Evolutionary conservation across 1,140 invertebrate genomes (phyloP).

Genomic region (Alviniconcha marisindica): DNA sequence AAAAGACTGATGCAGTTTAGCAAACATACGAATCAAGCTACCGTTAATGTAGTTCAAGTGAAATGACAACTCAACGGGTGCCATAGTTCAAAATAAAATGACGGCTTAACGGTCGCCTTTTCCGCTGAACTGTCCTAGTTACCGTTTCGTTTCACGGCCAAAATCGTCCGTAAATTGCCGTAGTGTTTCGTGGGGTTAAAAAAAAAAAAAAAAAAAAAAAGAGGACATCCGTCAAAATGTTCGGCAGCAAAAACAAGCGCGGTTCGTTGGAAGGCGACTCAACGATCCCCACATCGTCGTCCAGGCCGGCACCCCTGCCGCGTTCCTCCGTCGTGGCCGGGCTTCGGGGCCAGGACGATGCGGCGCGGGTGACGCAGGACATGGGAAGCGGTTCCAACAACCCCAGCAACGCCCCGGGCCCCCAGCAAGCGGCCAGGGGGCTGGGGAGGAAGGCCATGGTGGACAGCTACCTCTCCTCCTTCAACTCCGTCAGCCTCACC

Average conservation of each 20-base stretch:
- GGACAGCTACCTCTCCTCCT: slow-evolving; percentile 24
- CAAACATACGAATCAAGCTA: too few species aligned
- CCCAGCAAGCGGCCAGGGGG: background rate
- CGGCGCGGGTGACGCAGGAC: background rate
- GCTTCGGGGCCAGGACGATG: background rate
- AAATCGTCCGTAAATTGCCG: too few species aligned
- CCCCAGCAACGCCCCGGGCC: background rate
- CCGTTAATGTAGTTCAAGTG: too few species aligned
- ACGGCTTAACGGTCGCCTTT: too few species aligned
- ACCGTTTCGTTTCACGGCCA: too few species aligned
- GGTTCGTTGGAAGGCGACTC: background rate
- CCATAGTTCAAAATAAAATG: too few species aligned
- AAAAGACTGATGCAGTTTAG: too few species aligned
- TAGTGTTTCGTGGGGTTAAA: too few species aligned
- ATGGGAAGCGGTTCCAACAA: background rate
- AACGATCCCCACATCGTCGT: background rate
- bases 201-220: too few species aligned
- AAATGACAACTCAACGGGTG: too few species aligned
- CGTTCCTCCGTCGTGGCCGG: background rate
- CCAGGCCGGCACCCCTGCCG: background rate
- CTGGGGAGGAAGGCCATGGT: background rate
- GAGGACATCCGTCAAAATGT: too few species aligned
- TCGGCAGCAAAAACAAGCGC: background rate
- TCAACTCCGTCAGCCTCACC: slow-evolving; percentile 12
- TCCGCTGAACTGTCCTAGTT: too few species aligned